phyloP scores from a whole-genome alignment of 2,113 vertebrate species.

The Brachypteracias leptosomus region DNA sequence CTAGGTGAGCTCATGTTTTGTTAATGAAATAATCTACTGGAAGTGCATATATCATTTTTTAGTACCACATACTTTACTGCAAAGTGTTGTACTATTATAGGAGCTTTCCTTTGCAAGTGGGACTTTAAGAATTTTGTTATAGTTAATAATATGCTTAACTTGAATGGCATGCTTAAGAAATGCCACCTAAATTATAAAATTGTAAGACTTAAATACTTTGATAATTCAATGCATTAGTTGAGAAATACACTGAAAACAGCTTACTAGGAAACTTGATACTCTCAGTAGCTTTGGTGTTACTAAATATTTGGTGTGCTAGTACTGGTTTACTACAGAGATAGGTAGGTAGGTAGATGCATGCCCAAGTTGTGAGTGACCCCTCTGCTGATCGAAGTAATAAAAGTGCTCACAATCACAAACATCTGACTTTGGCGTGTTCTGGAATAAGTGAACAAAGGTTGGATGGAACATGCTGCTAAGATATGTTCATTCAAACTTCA shows the following conservation, averaged over 20 bases:
- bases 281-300: neutral
- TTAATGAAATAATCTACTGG: constrained; percentile 58
- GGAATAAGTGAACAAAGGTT: neutral
- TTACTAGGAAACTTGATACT: neutral
- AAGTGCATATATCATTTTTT: constrained; percentile 46
- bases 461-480: neutral
- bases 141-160: neutral
- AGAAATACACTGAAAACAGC: neutral
- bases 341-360: too few species aligned
- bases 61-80: constrained; percentile 9
- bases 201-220: neutral
- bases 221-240: neutral
- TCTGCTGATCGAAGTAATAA: neutral
- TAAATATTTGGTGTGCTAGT: neutral
- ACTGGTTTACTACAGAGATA: neutral
- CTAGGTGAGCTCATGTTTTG: constrained; percentile 69
- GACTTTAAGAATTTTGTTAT: neutral
- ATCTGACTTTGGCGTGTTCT: neutral
- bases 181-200: neutral
- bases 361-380: neutral
- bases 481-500: neutral
- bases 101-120: constrained; percentile 1
- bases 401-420: neutral
- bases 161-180: neutral
- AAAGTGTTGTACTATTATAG: neutral